A percentile compares a stretch with the other conserved stretches of the same genome.
Evolutionary conservation across 2,113 vertebrate genomes (phyloP).

Genomic region (Corynorhinus townsendii): DNA sequence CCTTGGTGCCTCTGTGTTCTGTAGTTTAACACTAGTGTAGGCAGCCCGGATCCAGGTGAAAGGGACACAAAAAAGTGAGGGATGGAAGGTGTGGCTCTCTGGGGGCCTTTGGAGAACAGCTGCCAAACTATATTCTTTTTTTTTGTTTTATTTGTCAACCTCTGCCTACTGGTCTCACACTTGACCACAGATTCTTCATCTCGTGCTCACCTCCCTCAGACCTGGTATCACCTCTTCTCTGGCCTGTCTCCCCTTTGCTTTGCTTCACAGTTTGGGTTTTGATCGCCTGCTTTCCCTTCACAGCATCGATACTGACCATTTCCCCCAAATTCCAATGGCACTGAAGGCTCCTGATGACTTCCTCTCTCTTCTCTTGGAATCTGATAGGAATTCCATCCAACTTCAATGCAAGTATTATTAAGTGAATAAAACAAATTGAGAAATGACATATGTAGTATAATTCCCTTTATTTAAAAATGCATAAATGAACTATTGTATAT

Average conservation of each 20-base stretch:
- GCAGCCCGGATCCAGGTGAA: not conserved
- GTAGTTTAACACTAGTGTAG: rapidly evolving
- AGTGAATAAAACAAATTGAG: not conserved
- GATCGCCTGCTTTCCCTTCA: not conserved
- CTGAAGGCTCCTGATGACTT: not conserved
- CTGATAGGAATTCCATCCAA: not conserved
- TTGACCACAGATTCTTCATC: not conserved
- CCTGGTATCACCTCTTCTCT: rapidly evolving
- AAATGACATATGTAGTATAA: not conserved
- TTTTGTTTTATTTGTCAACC: not conserved
- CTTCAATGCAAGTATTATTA: not conserved
- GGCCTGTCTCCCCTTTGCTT: not conserved
- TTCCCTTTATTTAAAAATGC: not conserved
- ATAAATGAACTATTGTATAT: not conserved
- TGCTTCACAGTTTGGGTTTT: not conserved
- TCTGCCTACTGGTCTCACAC: too few species aligned
- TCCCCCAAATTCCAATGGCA: not conserved
- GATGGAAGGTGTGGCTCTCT: not conserved
- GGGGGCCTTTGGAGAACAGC: not conserved
- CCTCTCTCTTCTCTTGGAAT: not conserved
- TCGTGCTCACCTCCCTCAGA: not conserved
- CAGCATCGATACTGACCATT: not conserved
- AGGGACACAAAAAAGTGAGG: rapidly evolving
- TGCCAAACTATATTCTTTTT: not conserved
- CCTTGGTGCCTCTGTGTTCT: not conserved